Evolutionary conservation across 2,797 vertebrate genomes (phyloP).

Genomic region (Lagothrix lagotricha): DNA sequence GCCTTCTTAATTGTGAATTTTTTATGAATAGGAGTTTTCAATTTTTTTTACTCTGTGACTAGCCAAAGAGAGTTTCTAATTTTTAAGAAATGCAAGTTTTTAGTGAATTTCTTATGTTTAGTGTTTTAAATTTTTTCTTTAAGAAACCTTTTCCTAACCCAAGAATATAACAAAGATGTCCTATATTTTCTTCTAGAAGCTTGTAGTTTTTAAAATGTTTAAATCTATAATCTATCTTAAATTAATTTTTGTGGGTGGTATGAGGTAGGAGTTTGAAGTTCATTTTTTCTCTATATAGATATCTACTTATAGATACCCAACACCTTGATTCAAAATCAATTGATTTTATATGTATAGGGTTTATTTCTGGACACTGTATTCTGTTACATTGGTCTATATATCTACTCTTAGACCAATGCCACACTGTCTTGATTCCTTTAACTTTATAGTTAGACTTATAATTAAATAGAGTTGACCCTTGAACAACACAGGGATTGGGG

Average conservation of each 20-base stretch:
- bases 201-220: neutral
- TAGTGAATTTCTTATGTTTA: neutral
- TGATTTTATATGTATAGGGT: neutral
- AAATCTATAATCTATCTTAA: neutral
- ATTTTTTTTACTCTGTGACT: neutral
- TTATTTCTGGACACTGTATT: neutral
- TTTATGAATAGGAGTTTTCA: neutral
- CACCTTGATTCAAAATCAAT: neutral
- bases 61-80: neutral
- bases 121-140: neutral
- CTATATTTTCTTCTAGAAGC: neutral
- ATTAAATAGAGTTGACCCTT: neutral
- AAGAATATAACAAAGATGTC: neutral
- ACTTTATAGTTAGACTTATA: neutral
- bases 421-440: neutral
- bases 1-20: neutral
- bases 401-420: neutral
- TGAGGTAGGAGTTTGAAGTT: neutral
- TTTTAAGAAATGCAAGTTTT: neutral
- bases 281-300: neutral
- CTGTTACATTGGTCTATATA: neutral
- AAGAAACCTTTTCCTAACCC: neutral
- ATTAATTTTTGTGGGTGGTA: neutral
- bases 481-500: neutral
- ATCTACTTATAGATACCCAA: neutral